A percentile compares a stretch with the other conserved stretches of the same genome.
These are phyloP conservation scores for Castor canadensis DNA, from an alignment of 2,113 vertebrate species.

Conservation along the genomic window DNA sequence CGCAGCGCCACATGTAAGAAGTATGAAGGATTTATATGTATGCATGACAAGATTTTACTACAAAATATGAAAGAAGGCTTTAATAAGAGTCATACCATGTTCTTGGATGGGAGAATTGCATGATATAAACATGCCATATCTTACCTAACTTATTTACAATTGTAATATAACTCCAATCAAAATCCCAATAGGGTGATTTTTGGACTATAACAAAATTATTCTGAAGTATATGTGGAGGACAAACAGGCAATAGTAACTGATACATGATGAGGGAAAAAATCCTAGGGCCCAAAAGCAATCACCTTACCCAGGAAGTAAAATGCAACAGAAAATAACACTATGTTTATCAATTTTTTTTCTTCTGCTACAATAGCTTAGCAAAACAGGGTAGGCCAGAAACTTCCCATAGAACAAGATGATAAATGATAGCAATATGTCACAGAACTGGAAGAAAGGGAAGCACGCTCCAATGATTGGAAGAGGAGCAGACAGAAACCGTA, in stretches of 20 bases:
- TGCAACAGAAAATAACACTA: neutral
- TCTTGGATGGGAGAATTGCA: slow-evolving; percentile 9
- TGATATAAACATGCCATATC: slow-evolving; percentile 31
- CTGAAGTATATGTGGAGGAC: neutral
- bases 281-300: neutral
- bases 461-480: neutral
- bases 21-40: neutral
- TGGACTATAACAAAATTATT: slow-evolving; percentile 40
- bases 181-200: slow-evolving; percentile 21
- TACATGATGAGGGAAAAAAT: neutral
- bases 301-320: neutral
- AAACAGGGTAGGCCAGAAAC: neutral
- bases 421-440: neutral
- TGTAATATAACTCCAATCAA: slow-evolving; percentile 22
- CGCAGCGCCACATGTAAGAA: neutral
- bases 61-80: slow-evolving; percentile 25
- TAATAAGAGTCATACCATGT: neutral
- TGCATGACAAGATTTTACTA: slow-evolving; percentile 34
- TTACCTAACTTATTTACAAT: slow-evolving; percentile 48
- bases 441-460: neutral
- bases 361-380: neutral
- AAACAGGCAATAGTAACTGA: neutral
- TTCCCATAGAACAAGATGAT: neutral
- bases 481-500: neutral
- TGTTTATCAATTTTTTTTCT: neutral